A percentile compares a stretch with the other conserved stretches of the same genome.
Conservation (phyloP, 2,888 invertebrate genomes). For the Arctia plantaginis region DNA sequence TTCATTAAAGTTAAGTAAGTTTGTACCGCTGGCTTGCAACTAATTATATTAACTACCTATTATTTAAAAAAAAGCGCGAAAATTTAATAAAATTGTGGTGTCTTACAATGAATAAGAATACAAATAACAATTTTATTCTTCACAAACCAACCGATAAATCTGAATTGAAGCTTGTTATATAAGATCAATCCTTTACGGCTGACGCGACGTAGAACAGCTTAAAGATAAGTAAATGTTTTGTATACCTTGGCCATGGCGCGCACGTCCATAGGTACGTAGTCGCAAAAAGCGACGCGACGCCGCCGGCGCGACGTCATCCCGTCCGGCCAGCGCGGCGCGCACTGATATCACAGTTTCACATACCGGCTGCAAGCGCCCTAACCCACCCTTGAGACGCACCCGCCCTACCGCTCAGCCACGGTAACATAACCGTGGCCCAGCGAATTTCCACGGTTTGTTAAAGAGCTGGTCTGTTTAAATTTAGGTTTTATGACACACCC, state of each 20-base stretch:
- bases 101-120: background rate
- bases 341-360: constrained; percentile 59
- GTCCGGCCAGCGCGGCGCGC: constrained; percentile 71
- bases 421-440: too few species aligned
- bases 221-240: constrained; percentile 13
- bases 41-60: background rate
- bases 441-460: constrained; percentile 40
- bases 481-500: constrained; percentile 48
- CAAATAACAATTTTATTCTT: background rate
- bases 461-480: constrained; percentile 43
- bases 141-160: background rate
- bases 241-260: constrained; percentile 83
- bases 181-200: background rate
- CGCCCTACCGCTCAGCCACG: constrained; percentile 40
- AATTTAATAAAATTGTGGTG: background rate
- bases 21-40: background rate
- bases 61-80: background rate
- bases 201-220: background rate
- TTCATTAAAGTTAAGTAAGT: background rate
- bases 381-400: constrained; percentile 42
- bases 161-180: background rate
- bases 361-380: constrained; percentile 41
- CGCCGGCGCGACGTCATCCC: constrained; percentile 80
- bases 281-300: constrained; percentile 81
- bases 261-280: constrained; percentile 82